Percentiles rank a stretch among this genome's conserved stretches.
Conservation (phyloP, 2,888 invertebrate species). For the Hemistola chrysoprasaria region DNA sequence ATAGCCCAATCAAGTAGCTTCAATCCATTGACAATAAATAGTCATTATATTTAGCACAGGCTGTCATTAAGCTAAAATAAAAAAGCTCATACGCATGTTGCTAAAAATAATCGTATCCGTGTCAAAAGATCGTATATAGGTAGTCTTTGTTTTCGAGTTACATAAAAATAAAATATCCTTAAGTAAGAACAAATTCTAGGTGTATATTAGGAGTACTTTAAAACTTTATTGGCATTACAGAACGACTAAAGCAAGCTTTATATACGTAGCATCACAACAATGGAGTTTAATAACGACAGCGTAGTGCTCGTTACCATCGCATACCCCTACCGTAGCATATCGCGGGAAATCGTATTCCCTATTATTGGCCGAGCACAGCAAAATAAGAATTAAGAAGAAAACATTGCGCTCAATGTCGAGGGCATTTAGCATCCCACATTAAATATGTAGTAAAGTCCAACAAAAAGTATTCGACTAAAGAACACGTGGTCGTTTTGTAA, state of each 20-base stretch:
- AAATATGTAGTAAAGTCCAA: constrained; percentile 20
- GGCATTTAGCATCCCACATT: constrained; percentile 12
- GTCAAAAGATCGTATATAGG: too few species aligned
- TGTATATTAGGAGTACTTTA: constrained; percentile 42
- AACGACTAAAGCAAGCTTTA: constrained; percentile 56
- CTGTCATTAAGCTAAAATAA: too few species aligned
- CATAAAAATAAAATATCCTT: too few species aligned
- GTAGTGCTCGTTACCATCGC: constrained; percentile 60
- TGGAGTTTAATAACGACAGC: constrained; percentile 66
- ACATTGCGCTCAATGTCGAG: constrained; percentile 33
- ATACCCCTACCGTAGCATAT: constrained; percentile 47
- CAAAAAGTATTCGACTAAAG: constrained; percentile 23
- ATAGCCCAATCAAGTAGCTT: too few species aligned
- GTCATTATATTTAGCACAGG: too few species aligned
- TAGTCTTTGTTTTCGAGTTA: too few species aligned
- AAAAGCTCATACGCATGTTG: too few species aligned
- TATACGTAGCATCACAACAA: constrained; percentile 68
- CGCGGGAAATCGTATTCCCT: constrained; percentile 58
- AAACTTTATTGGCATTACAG: constrained; percentile 68
- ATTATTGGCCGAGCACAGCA: constrained; percentile 57
- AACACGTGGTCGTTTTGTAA: constrained; percentile 25
- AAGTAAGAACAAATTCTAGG: too few species aligned
- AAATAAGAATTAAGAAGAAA: constrained; percentile 62
- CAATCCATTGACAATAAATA: too few species aligned
- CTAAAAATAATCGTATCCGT: too few species aligned